Base-by-base conservation (phyloP, 2,888 invertebrate species). In the Epinotia nisella region DNA sequence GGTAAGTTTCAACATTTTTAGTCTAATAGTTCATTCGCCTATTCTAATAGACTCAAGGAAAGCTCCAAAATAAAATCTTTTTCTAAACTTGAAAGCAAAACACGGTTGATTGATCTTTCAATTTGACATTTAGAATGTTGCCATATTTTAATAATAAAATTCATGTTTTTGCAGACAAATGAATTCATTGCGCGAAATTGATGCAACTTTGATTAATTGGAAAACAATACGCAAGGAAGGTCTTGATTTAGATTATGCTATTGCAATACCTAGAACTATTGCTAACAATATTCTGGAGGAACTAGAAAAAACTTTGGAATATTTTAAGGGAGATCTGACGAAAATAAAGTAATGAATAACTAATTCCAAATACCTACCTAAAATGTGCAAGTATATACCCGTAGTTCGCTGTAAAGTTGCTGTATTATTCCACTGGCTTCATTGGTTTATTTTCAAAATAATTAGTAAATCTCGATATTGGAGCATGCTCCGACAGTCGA, bases 271-370 rank as follows among this genome's bases (percentile, higher is more conserved):
- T 0, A 88, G 80, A 77, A 61, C 74, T 56, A 80, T 94, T 61
- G 95, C 95, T 3, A 90, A 91, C 76, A 77, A 82, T 19, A 75
- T 96, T 68, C 87, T 95, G 64, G 77, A 81, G 55, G 90, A 94
- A 77, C 90, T 95, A 9, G 95, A 96, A 85, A 81, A 90, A 3
- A 89, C 90, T 35, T 78, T 96, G 24, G 88, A 94, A 80, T 96
- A 96, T 87, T 95, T 95, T 78, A 93, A 94, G 7, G 96, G 95
- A n/a, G 94, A 95, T 76, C 85, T 96, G 41, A 89, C 95, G 0
- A 92, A 92, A 88, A 94, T 96, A 72, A 92, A 88, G 92, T 92
- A 84, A n/a, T 21, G 29, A 35, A 19, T 24, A 15, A 29, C 39
- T 74, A 59, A 62, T n/a, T 60, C 13, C 13, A 69, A 55, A 51